Base-by-base conservation (phyloP, 2,797 vertebrate species). In the Thunnus albacares region DNA sequence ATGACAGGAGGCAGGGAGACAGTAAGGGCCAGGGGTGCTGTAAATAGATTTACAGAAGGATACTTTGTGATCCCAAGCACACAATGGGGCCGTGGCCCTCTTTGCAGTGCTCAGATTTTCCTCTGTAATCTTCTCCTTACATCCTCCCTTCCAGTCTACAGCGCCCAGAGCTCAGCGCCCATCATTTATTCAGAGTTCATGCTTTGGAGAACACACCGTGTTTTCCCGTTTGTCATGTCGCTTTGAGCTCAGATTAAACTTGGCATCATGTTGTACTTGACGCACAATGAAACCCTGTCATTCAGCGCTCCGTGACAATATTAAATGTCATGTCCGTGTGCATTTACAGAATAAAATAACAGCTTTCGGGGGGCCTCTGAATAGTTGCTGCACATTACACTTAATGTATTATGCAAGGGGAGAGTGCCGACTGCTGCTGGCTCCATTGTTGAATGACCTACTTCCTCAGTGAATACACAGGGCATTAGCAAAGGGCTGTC, bases 321-420 rank as follows among this genome's bases (percentile, higher is more conserved):
- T 98, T 97, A 97, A 97, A 98, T 97, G 97, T 97, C 97, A 97
- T 97, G 97, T 98, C 97, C 95, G 93, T 95, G 97, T 96, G 96
- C 96, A 98, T 97, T 97, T 97, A 95, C 96, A 96, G 97, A 97
- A 95, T 97, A 96, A 98, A 98, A 97, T 97, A 97, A 95, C 96
- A 96, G 97, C 96, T 97, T 97, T 96, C 92, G 95, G 96, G 96
- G 93, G 94, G 93, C 83, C 94, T 83, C 92, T 73, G 91, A 97
- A 96, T 96, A 95, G 96, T 95, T 96, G 96, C 95, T 95, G 95
- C 96, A 96, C 95, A 97, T 97, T 98, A 97, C 92, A 96, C 96
- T 96, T 97, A 96, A 99, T 98, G 96, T 96, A 98, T 98, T 97
- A 99, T 98, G 97, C 97, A 99, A 97, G 94, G 96, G 94, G 90